Evolutionary conservation across 2,888 invertebrate species (phyloP).

Genomic region (Bombylius major): DNA sequence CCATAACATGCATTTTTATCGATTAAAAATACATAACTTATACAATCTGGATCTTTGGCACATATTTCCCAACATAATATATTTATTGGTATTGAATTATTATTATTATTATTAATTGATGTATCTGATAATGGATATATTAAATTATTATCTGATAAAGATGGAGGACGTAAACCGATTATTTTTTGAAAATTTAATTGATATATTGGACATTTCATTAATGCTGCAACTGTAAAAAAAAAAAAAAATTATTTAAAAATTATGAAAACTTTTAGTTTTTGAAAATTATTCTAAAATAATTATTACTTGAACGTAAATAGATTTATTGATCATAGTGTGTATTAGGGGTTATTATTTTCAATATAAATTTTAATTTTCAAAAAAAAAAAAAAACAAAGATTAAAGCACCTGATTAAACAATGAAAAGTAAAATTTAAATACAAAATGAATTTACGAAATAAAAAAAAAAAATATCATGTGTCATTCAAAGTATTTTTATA

Average conservation of each 20-base stretch:
- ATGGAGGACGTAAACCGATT: constrained; percentile 32
- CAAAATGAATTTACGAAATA: no score
- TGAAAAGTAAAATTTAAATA: no score
- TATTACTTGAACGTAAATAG: no score
- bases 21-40: constrained; percentile 30
- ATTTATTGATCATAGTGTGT: no score
- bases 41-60: constrained; percentile 29
- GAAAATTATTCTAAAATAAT: background rate
- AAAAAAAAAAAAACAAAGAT: no score
- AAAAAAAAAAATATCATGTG: no score
- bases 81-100: constrained; percentile 17
- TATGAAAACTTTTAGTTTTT: background rate
- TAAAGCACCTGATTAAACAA: no score
- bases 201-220: constrained; percentile 32
- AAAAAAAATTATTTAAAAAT: background rate
- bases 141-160: constrained; percentile 23
- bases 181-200: constrained; percentile 35
- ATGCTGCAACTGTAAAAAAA: constrained; percentile 17
- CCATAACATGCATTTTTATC: constrained; percentile 32
- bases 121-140: constrained; percentile 22
- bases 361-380: no score
- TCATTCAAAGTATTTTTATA: no score
- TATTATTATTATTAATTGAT: constrained; percentile 6
- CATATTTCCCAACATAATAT: constrained; percentile 29
- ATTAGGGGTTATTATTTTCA: no score